Evolutionary conservation across 2,113 vertebrate genomes (phyloP).

Genomic region (Salvelinus fontinalis): DNA sequence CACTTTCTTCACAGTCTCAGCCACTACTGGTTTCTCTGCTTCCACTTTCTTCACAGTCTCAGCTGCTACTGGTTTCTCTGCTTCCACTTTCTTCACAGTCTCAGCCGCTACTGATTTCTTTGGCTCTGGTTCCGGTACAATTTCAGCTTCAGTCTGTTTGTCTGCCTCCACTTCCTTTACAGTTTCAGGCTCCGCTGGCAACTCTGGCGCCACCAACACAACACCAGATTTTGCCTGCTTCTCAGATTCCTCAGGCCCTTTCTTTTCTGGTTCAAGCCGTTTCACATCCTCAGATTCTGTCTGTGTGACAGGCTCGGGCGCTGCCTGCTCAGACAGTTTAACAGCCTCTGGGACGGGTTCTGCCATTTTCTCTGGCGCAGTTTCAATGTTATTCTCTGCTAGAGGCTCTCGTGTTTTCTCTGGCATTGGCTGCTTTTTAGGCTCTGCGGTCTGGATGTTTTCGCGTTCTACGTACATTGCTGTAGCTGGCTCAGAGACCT

Average conservation of each 20-base stretch:
- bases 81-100: neutral
- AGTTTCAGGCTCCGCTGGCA: neutral
- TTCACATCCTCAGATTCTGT: neutral
- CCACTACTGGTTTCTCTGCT: neutral
- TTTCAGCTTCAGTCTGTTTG: neutral
- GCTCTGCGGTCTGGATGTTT: slow-evolving; percentile 14
- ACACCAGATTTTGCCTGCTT: neutral
- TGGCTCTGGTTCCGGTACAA: neutral
- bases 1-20: neutral
- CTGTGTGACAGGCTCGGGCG: slow-evolving; percentile 7
- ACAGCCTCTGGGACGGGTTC: slow-evolving; percentile 33
- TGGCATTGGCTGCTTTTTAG: slow-evolving; percentile 41
- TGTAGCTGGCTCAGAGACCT: slow-evolving; percentile 34
- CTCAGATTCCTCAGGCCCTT: slow-evolving; percentile 6
- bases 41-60: slow-evolving; percentile 1
- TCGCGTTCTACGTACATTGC: slow-evolving; percentile 36
- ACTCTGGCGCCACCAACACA: neutral
- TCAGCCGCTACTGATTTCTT: neutral
- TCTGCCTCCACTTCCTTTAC: slow-evolving; percentile 1
- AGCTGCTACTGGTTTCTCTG: slow-evolving; percentile 10
- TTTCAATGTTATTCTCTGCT: slow-evolving; percentile 44
- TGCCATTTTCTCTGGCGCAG: slow-evolving; percentile 49
- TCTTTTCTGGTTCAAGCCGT: neutral
- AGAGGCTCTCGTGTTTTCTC: slow-evolving; percentile 55
- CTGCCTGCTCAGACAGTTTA: slow-evolving; percentile 22